Conservation (phyloP, 1,140 invertebrate species). For the Temnothorax longispinosus region DNA sequence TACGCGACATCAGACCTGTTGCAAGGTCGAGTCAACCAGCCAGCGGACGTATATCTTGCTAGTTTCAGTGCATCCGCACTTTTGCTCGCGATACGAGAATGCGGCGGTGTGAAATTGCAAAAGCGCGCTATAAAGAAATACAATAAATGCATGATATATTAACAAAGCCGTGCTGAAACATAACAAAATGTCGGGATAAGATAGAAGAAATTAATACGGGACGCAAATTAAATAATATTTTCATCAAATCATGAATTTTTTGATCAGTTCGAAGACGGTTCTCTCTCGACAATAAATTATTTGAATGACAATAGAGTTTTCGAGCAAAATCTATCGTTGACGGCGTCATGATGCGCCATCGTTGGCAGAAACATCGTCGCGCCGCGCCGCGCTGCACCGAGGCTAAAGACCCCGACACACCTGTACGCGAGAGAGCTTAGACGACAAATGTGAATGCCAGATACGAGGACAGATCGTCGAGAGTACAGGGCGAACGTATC, state of each 20-base stretch:
- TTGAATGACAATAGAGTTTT: background rate
- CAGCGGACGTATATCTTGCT: slow-evolving; percentile 38
- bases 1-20: slow-evolving; percentile 74
- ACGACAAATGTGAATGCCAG: slow-evolving; percentile 69
- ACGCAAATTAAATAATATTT: background rate
- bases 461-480: slow-evolving; percentile 70
- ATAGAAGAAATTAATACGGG: background rate
- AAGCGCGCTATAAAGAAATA: background rate
- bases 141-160: background rate
- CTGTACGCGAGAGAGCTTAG: slow-evolving; percentile 68
- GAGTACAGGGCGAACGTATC: slow-evolving; percentile 70
- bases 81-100: background rate
- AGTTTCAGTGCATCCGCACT: slow-evolving; percentile 6
- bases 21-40: slow-evolving; percentile 70
- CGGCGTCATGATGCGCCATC: slow-evolving; percentile 11
- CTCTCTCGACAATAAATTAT: background rate
- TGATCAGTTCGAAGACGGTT: background rate
- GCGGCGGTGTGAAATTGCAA: background rate
- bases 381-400: slow-evolving; percentile 32
- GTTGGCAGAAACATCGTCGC: slow-evolving; percentile 35
- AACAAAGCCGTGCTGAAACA: background rate
- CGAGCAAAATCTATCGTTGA: slow-evolving; percentile 12
- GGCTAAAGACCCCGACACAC: slow-evolving; percentile 77
- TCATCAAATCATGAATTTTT: background rate
- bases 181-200: background rate